Conservation (phyloP, 2,888 invertebrate species). For the Epinotia demarniana region DNA sequence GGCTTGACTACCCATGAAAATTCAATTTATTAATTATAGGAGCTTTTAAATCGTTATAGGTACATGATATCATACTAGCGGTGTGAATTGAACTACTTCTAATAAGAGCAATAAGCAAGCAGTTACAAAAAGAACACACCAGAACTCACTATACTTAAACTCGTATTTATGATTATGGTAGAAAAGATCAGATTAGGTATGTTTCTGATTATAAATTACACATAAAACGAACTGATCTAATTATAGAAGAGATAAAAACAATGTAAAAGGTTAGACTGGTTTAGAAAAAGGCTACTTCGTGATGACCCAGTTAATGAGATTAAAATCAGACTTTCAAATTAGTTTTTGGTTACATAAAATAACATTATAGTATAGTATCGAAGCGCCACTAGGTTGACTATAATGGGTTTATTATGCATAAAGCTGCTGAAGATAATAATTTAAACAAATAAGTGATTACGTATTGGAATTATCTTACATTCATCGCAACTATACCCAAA, state of each 20-base stretch:
- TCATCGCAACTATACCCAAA: neutral
- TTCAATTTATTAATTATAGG: no score
- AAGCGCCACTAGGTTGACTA: neutral
- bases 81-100: neutral
- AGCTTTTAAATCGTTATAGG: no score
- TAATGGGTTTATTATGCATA: constrained; percentile 4
- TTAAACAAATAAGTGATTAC: neutral
- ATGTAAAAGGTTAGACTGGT: constrained; percentile 39
- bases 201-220: constrained; percentile 54
- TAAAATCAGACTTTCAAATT: constrained; percentile 36
- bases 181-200: constrained; percentile 53
- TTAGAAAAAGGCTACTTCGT: constrained; percentile 37
- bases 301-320: constrained; percentile 38
- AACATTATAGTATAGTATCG: neutral
- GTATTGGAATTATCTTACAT: neutral
- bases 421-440: neutral
- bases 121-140: constrained; percentile 32
- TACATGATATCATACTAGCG: no score
- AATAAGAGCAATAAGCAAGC: no score
- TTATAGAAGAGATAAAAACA: constrained; percentile 39
- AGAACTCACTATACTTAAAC: constrained; percentile 16
- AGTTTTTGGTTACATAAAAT: constrained; percentile 18
- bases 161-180: constrained; percentile 55
- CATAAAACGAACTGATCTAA: constrained; percentile 48
- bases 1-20: no score